These are phyloP conservation scores for Notarius quadriscutis DNA, from an alignment of 2,113 vertebrate species.

Conservation along the genomic window DNA sequence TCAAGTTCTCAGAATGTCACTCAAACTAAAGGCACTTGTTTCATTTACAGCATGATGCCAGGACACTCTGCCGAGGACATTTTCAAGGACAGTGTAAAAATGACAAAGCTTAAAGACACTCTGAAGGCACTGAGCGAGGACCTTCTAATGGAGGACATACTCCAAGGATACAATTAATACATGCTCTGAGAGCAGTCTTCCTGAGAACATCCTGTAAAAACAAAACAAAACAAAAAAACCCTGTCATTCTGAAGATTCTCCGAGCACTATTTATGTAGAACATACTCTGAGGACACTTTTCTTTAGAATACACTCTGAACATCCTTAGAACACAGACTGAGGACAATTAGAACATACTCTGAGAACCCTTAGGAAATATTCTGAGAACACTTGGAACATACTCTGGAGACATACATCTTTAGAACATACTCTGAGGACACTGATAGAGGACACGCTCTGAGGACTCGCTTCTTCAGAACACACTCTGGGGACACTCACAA, in stretches of 20 bases:
- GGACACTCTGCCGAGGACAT: not conserved
- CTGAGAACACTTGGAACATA: not conserved
- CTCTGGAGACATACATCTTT: not conserved
- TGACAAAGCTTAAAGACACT: not conserved
- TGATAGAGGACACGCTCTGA: not conserved
- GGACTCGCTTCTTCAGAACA: not conserved
- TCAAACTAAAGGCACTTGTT: not conserved
- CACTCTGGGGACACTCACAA: not conserved
- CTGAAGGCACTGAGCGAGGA: not conserved
- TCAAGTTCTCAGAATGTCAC: not conserved
- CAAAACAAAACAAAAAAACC: not conserved
- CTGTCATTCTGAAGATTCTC: not conserved
- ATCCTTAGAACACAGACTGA: not conserved
- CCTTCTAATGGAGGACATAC: not conserved
- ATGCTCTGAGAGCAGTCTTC: not conserved
- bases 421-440: not conserved
- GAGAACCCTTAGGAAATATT: not conserved
- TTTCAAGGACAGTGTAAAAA: not conserved
- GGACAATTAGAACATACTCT: not conserved
- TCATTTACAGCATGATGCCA: not conserved
- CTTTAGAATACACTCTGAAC: too few species aligned
- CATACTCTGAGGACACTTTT: not conserved
- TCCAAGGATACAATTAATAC: not conserved
- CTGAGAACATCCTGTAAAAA: not conserved
- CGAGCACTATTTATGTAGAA: not conserved